Evolutionary conservation across 2,888 invertebrate genomes (phyloP).

Genomic region (Pomacea canaliculata): DNA sequence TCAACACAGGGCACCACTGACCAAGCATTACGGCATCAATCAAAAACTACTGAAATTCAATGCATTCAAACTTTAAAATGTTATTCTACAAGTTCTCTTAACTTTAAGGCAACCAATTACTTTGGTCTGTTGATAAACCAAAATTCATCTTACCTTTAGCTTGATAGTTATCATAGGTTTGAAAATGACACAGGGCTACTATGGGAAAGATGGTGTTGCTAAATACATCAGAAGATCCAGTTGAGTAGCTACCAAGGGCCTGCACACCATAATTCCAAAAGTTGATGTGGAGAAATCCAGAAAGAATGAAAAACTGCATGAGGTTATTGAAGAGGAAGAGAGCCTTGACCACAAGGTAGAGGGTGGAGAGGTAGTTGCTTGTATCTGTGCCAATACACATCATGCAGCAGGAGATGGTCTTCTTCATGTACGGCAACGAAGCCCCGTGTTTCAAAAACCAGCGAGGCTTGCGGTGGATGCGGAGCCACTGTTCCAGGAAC

Average conservation of each 20-base stretch:
- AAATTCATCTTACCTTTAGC: slow-evolving; percentile 2
- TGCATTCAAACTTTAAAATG: too few species aligned
- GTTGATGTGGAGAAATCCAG: slow-evolving; percentile 33
- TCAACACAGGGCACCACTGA: too few species aligned
- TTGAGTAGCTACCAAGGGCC: not conserved
- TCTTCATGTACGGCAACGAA: not conserved
- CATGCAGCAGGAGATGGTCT: slow-evolving; percentile 32
- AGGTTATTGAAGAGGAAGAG: slow-evolving; percentile 31
- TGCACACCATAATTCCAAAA: slow-evolving; percentile 31
- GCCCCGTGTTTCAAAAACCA: slow-evolving; percentile 21
- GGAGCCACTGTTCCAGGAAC: slow-evolving; percentile 32
- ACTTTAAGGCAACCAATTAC: too few species aligned
- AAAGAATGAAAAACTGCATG: slow-evolving; percentile 32
- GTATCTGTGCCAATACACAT: slow-evolving; percentile 33
- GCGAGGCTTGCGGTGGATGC: slow-evolving; percentile 35
- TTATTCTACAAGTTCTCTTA: too few species aligned
- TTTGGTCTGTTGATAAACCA: not conserved
- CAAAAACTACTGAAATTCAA: too few species aligned
- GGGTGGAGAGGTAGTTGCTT: slow-evolving; percentile 35
- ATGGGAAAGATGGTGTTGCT: slow-evolving; percentile 7
- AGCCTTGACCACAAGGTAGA: slow-evolving; percentile 32
- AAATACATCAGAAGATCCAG: too few species aligned
- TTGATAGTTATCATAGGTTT: slow-evolving; percentile 16
- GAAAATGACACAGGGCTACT: slow-evolving; percentile 35
- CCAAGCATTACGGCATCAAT: too few species aligned